A percentile compares a stretch with the other conserved stretches of the same genome.
phyloP scores from a whole-genome alignment of 2,888 invertebrate species.

The Macrophya annulata region DNA sequence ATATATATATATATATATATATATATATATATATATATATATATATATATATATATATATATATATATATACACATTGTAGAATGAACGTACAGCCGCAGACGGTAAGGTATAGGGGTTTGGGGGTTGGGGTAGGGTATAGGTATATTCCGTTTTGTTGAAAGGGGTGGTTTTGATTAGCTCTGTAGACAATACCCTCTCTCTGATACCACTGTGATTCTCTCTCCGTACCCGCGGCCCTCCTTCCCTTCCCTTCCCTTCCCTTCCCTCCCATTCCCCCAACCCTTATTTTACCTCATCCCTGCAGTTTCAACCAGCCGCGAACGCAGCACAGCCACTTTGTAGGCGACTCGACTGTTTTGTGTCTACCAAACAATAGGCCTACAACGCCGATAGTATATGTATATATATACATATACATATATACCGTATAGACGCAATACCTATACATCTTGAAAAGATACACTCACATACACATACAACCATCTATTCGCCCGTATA shows the following conservation, averaged over 20 bases:
- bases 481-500: not conserved
- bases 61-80: not conserved
- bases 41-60: not conserved
- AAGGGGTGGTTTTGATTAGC: constrained; percentile 80
- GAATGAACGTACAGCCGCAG: not conserved
- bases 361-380: constrained; percentile 77
- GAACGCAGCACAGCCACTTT: constrained; percentile 77
- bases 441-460: not conserved
- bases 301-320: constrained; percentile 67
- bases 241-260: constrained; percentile 58
- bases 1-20: not conserved
- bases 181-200: constrained; percentile 78
- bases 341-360: constrained; percentile 77
- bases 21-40: not conserved
- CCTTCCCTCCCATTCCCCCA: constrained; percentile 59
- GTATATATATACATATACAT: not conserved
- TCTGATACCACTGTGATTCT: constrained; percentile 74
- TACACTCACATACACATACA: not conserved
- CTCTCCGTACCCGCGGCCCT: constrained; percentile 56
- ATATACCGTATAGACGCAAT: not conserved
- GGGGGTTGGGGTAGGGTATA: constrained; percentile 22
- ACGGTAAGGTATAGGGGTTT: constrained; percentile 23
- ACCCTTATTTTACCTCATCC: constrained; percentile 62
- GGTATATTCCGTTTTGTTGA: constrained; percentile 70
- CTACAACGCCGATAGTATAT: constrained; percentile 69